Evolutionary conservation across 2,888 invertebrate species (phyloP), one percentile per base, ranked within the genome.

Genomic region (Erebia epiphron): DNA sequence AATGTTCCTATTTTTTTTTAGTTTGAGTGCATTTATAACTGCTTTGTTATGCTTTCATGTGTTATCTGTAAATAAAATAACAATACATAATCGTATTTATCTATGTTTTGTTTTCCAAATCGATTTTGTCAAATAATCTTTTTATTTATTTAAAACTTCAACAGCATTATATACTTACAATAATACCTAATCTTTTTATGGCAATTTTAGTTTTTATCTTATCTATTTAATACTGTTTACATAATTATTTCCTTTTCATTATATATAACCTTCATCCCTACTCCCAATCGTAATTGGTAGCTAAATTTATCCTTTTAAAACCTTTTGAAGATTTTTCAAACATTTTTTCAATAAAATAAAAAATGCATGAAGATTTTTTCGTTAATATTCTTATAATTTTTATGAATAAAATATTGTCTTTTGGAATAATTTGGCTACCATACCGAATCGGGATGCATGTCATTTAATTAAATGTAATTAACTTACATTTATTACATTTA

Each of bases 381-480:
- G 62, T 61, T 63, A 43, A 65, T 46, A 13, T 76, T 69, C 7
- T 35, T 35, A 35, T 35, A 35, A 65, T 60, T 68, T n/a, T 64
- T 63, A 56, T 68, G 66, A 81, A 87, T 88, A 18, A 89, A 81
- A 88, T 91, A 89, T 85, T 83, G 91, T 89, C 91, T 92, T 91
- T 92, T 92, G 92, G 91, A 88, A 86, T 78, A 84, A 89, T 91
- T 90, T 86, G 85, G 91, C 92, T 92, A 90, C 92, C 91, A 85
- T 16, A 35, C 46, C 13, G 11, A 43, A 43, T 60, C 60, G 43
- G 49, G 35, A 64, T 18, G 8, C n/a, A 52, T 52, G 16, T 50
- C 50, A 50, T 1, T 14, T 5, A 14, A 18, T 35, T 26, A 63
- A 50, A 26, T 50, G 52, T 64, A 52, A 7, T 35, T 35, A 26